Percentiles rank a stretch among this genome's conserved stretches.
Conservation (phyloP, 92 coral and sea anemone genomes). For the Porites lobata region DNA sequence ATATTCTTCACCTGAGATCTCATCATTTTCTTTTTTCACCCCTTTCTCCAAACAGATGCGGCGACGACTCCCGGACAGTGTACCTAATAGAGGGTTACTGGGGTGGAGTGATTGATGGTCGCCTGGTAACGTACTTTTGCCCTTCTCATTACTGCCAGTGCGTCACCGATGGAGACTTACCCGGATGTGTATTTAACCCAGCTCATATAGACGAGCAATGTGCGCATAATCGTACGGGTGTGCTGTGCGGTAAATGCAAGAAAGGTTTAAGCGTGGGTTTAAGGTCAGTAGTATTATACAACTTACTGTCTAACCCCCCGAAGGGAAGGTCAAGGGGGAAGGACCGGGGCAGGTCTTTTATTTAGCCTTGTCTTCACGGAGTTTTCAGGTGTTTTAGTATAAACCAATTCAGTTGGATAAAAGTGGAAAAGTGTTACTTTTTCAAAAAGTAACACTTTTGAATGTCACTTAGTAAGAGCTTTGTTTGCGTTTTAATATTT, state of each 20-base stretch:
- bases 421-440: too few relatives aligned
- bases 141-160: conserved; percentile 89
- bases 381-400: too few relatives aligned
- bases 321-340: too few relatives aligned
- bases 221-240: conserved; percentile 76
- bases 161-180: conserved; percentile 47
- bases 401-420: too few relatives aligned
- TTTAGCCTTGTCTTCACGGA: too few relatives aligned
- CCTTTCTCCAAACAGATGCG: conserved; percentile 64
- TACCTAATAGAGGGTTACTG: conserved; percentile 88
- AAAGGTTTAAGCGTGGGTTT: conserved; percentile 84
- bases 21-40: neutral
- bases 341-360: too few relatives aligned
- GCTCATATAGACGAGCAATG: conserved; percentile 74
- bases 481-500: too few relatives aligned
- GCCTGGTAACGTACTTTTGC: conserved; percentile 86
- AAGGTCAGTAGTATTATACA: conserved; percentile 10
- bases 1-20: neutral
- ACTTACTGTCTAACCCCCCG: too few relatives aligned
- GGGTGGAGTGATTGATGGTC: conserved; percentile 82
- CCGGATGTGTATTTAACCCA: conserved; percentile 83
- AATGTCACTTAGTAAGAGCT: too few relatives aligned
- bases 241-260: conserved; percentile 89
- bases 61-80: conserved; percentile 66
- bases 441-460: too few relatives aligned